Conservation (phyloP, 2,888 invertebrate species). For the Dorcus parallelipipedus region DNA sequence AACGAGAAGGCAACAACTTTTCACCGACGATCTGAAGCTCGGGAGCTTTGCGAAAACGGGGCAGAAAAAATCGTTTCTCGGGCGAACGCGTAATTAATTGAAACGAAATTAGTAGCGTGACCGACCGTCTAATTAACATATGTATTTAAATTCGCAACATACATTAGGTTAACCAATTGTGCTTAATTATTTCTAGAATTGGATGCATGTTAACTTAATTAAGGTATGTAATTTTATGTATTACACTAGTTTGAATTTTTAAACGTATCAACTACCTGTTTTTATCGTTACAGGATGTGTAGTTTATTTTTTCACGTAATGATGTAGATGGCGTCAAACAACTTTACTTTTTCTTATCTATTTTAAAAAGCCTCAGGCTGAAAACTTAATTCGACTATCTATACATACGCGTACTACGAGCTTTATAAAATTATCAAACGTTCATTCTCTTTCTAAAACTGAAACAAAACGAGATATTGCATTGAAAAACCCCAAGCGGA, state of each 20-base stretch:
- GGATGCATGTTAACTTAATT: not conserved
- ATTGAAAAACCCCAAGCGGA: too few species aligned
- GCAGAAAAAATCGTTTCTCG: not conserved
- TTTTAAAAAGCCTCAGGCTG: not conserved
- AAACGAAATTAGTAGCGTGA: not conserved
- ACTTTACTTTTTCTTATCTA: constrained; percentile 1
- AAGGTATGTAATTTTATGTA: not conserved
- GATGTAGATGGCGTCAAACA: not conserved
- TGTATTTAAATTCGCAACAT: not conserved
- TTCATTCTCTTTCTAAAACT: too few species aligned
- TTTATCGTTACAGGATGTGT: constrained; percentile 2
- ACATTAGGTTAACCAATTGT: not conserved
- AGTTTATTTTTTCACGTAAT: not conserved
- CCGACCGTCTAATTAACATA: not conserved
- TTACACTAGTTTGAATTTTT: not conserved
- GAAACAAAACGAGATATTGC: too few species aligned
- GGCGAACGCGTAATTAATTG: not conserved
- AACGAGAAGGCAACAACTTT: not conserved
- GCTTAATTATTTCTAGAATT: not conserved
- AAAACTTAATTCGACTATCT: not conserved
- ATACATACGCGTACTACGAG: not conserved
- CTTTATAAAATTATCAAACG: too few species aligned
- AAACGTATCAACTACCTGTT: constrained; percentile 1
- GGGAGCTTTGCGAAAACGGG: too few species aligned
- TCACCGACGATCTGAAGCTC: not conserved